Evolutionary conservation across 1,140 invertebrate genomes (phyloP).

Genomic region (Orussus abietinus): DNA sequence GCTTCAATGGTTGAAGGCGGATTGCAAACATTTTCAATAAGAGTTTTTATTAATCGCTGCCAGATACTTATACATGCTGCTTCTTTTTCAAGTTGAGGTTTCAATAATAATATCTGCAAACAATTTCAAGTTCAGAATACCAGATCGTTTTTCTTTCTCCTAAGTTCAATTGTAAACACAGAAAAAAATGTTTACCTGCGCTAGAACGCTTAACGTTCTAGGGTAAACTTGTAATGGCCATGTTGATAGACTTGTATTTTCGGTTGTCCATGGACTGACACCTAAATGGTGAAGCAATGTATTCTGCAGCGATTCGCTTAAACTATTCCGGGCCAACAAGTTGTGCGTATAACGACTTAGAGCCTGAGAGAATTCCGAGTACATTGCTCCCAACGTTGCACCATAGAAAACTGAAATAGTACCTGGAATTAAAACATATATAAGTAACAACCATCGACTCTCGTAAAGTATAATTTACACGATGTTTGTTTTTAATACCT

Average conservation of each 20-base stretch:
- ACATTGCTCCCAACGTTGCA: constrained; percentile 65
- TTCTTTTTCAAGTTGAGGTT: constrained; percentile 82
- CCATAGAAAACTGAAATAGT: constrained; percentile 74
- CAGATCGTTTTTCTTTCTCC: no score
- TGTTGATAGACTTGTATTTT: constrained; percentile 52
- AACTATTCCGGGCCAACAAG: constrained; percentile 67
- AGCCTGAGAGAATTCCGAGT: constrained; percentile 73
- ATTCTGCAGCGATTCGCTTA: constrained; percentile 68
- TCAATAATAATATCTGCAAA: constrained; percentile 68
- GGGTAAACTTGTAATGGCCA: constrained; percentile 86
- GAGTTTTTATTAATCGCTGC: constrained; percentile 80
- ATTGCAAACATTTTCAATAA: constrained; percentile 76
- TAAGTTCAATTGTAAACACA: no score
- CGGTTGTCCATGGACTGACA: constrained; percentile 68
- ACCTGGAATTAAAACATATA: constrained; percentile 49
- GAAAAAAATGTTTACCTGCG: constrained; percentile 57
- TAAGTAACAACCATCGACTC: constrained; percentile 2
- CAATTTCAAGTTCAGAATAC: constrained; percentile 28
- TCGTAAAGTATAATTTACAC: constrained; percentile 14
- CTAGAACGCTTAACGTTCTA: constrained; percentile 76
- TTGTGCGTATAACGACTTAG: constrained; percentile 82
- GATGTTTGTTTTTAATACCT: constrained; percentile 48
- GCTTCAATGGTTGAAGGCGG: constrained; percentile 53
- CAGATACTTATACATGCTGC: constrained; percentile 85
- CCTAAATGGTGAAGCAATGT: constrained; percentile 71